Conservation (phyloP, 2,797 vertebrate species). For the Clarias fuscus region DNA sequence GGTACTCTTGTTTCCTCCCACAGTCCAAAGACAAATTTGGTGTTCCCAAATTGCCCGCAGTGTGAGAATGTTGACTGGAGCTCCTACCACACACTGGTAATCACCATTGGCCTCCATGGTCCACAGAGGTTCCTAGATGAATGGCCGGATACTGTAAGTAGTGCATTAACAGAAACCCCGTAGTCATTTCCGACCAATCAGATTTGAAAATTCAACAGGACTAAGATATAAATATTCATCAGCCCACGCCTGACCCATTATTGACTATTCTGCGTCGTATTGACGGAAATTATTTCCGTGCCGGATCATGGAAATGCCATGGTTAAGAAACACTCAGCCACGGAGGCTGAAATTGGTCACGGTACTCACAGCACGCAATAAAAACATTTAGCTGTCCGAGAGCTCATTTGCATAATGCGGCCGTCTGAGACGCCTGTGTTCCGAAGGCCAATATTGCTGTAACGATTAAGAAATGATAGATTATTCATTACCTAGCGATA, state of each 20-base stretch:
- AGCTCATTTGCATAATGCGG: neutral
- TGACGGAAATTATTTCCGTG: neutral
- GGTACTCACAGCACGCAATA: neutral
- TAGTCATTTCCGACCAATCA: neutral
- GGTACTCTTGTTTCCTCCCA: too few species aligned
- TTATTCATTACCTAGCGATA: constrained; percentile 20
- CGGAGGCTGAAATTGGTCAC: constrained; percentile 8
- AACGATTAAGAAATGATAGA: constrained; percentile 27
- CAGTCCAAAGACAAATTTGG: too few species aligned
- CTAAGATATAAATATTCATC: neutral
- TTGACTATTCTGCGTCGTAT: neutral
- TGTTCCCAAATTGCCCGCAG: too few species aligned
- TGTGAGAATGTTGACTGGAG: too few species aligned
- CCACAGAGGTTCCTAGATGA: neutral
- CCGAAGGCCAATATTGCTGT: neutral
- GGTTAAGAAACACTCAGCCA: constrained; percentile 8
- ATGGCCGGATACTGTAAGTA: neutral
- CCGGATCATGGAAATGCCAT: neutral
- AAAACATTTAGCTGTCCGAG: neutral
- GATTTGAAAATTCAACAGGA: neutral
- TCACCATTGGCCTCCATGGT: too few species aligned
- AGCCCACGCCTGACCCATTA: neutral
- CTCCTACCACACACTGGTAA: too few species aligned
- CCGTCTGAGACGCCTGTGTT: neutral
- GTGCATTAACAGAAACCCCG: neutral